phyloP scores from a whole-genome alignment of 2,113 vertebrate genomes.

The Silurus asotus region DNA sequence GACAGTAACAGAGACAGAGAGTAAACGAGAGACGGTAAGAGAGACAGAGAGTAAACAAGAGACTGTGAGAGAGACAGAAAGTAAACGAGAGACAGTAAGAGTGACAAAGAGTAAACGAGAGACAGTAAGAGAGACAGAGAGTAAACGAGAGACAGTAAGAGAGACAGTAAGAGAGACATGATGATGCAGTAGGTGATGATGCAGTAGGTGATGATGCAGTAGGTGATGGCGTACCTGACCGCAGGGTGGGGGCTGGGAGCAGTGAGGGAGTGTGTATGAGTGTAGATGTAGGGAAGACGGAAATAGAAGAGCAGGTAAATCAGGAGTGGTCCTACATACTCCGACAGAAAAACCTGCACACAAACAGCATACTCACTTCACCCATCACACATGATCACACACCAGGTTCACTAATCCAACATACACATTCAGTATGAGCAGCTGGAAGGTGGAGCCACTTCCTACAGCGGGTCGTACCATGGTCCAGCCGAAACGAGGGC shows the following conservation, averaged over 20 bases:
- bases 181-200: too few species aligned
- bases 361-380: neutral
- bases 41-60: too few species aligned
- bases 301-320: conserved; percentile 83
- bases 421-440: neutral
- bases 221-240: conserved; percentile 71
- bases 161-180: neutral
- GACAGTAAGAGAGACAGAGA: too few species aligned
- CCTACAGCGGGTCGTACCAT: conserved; percentile 70
- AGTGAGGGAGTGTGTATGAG: conserved; percentile 70
- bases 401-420: neutral
- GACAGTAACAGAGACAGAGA: too few species aligned
- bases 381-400: neutral
- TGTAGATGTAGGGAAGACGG: conserved; percentile 77
- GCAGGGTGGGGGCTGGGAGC: conserved; percentile 72
- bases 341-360: conserved; percentile 77
- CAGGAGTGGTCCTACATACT: conserved; percentile 77
- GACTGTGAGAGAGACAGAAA: too few species aligned
- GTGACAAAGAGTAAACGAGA: too few species aligned
- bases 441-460: neutral
- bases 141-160: too few species aligned
- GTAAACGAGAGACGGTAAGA: too few species aligned
- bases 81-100: too few species aligned
- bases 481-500: conserved; percentile 88
- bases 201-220: neutral